Evolutionary conservation across 2,113 vertebrate genomes (phyloP).

Genomic region (Scartelaos histophorus): DNA sequence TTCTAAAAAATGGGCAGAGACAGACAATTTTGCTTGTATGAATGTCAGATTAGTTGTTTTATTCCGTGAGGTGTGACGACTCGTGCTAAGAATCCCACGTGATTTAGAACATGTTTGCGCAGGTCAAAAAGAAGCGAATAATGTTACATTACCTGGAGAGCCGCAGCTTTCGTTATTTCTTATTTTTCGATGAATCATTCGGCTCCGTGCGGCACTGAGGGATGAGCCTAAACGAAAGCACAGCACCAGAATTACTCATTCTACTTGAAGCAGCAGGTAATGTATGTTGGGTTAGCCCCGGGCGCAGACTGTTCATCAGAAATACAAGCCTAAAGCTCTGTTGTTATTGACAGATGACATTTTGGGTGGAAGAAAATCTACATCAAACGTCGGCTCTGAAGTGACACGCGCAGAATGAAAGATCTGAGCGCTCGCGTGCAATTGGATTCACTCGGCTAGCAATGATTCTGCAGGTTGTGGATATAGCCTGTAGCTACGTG

Average conservation of each 20-base stretch:
- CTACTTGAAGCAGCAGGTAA: slow-evolving; percentile 30
- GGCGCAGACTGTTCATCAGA: slow-evolving; percentile 44
- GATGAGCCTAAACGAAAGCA: slow-evolving; percentile 22
- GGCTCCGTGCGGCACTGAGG: neutral
- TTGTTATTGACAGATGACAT: slow-evolving; percentile 54
- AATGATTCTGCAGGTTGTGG: neutral
- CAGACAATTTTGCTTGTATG: too few relatives aligned
- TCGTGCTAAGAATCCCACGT: too few relatives aligned
- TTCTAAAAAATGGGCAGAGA: too few relatives aligned
- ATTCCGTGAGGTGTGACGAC: too few relatives aligned
- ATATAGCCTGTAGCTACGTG: neutral
- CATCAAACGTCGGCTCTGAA: slow-evolving; percentile 23
- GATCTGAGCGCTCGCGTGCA: neutral
- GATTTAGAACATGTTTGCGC: neutral
- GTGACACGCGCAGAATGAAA: slow-evolving; percentile 6
- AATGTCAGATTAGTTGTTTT: too few relatives aligned
- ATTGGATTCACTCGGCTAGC: neutral
- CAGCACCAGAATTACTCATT: slow-evolving; percentile 13
- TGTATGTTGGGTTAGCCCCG: slow-evolving; percentile 44
- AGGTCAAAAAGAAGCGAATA: neutral
- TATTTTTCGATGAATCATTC: neutral
- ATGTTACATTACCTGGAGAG: neutral
- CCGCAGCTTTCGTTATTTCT: neutral
- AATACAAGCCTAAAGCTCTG: slow-evolving; percentile 36
- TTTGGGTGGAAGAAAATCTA: slow-evolving; percentile 22